Base-by-base conservation (phyloP, 2,888 invertebrate species). In the Ceramica pisi region DNA sequence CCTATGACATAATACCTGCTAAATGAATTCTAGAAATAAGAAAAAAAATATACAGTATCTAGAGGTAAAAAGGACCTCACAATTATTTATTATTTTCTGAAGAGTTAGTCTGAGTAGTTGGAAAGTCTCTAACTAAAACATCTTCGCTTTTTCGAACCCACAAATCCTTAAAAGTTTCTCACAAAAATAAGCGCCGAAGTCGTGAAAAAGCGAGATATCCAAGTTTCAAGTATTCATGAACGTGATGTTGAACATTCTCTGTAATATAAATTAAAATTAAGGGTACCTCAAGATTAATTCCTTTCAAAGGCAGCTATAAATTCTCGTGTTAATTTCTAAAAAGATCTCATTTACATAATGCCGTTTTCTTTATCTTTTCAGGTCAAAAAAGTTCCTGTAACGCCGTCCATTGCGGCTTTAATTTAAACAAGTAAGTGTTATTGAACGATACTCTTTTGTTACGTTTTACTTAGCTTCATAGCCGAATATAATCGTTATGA, bases 381-480 rank as follows among this genome's bases (percentile, higher is more conserved):
- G 95, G 92, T 94, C 89, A 87, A 91, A 84, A 87, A 89, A 93
- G 94, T 94, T 94, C 95, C 95, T 94, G 91, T 89, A 84, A 88
- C 90, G 94, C 92, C 94, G 93, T 93, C 92, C 91, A 86, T 86
- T 89, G 88, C 91, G 93, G 92, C 92, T 92, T 90, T 89, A 90
- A 90, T 89, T 88, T 90, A 90, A 91, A 91, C 90, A 93, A 93
- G 95, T 95, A 80, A 92, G 94, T 92, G 78, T 76, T 80, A 71
- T 76, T 78, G 62, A 70, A 76, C 71, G 44, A 35, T 60, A 61
- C 9, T 63, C 61, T 72, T 65, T 67, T 57, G 31, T 70, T 53
- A 59, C 63, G 48, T 35, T 67, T 64, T 53, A 51, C 46, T 66
- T 65, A 26, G 57, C 9, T 62, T 51, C 21, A 46, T 41, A 68